phyloP scores from a whole-genome alignment of 2,797 vertebrate species.

The Gadopsis bispinosus region DNA sequence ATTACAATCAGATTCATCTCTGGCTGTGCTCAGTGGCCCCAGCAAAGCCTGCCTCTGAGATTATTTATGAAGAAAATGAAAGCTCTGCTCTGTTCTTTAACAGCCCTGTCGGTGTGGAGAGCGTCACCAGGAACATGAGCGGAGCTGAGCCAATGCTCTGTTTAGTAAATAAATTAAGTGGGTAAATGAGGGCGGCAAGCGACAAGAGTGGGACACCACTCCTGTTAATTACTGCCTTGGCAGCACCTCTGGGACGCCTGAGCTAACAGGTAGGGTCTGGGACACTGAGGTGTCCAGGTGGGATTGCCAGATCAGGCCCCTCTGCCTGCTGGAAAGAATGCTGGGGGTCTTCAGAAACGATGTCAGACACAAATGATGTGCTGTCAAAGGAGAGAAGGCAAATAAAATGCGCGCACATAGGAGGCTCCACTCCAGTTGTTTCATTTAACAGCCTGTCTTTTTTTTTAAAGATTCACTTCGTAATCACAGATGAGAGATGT shows the following conservation, averaged over 20 bases:
- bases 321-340: slow-evolving; percentile 26
- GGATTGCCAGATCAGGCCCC: slow-evolving; percentile 43
- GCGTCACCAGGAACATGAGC: slow-evolving; percentile 62
- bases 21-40: slow-evolving; percentile 66
- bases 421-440: slow-evolving; percentile 78
- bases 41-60: slow-evolving; percentile 63
- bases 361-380: slow-evolving; percentile 57
- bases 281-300: slow-evolving; percentile 55
- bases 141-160: slow-evolving; percentile 61
- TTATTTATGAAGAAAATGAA: slow-evolving; percentile 74
- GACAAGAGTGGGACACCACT: slow-evolving; percentile 71
- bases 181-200: slow-evolving; percentile 73
- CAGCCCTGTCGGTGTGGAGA: slow-evolving; percentile 53
- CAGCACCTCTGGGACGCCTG: slow-evolving; percentile 60
- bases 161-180: slow-evolving; percentile 83
- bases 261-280: slow-evolving; percentile 62
- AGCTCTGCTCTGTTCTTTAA: slow-evolving; percentile 68
- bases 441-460: slow-evolving; percentile 82
- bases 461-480: slow-evolving; percentile 77
- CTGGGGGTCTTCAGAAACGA: slow-evolving; percentile 35
- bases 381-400: slow-evolving; percentile 66
- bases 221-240: slow-evolving; percentile 75
- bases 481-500: slow-evolving; percentile 85
- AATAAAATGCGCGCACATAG: slow-evolving; percentile 73
- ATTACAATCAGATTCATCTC: slow-evolving; percentile 77